Evolutionary conservation across 2,113 vertebrate species (phyloP), one percentile per base, ranked within the genome.

Genomic region (Scomber japonicus): DNA sequence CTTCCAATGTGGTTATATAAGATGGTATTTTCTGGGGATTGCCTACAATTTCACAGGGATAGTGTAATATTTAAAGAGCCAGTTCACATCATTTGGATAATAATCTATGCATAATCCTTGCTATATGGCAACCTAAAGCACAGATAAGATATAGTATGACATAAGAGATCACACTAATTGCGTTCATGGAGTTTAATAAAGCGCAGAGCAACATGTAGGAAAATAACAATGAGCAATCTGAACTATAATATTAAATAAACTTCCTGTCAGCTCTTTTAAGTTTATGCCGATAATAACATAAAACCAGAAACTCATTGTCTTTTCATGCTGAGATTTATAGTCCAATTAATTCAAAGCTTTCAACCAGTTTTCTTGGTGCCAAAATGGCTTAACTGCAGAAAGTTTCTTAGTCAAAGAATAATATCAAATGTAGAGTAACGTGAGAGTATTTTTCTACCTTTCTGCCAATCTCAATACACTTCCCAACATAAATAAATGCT

Each of bases 1-100:
- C 78, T 69, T 78, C 82, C 82, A 87, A 69, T 63, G 63, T 70
- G 15, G 45, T 80, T 81, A 77, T 76, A 60, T 88, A 87, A 89
- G 71, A 82, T 15, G 13, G 14, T 84, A 55, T 78, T 90, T 86
- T 80, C 71, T 76, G 68, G 67, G 71, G 63, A 76, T 71, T 82
- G 81, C 75, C 69, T 67, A 49, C 44, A 55, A 53, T 84, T 86
- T 83, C 64, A 55, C 74, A 80, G 69, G 45, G 57, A 77, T 40
- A 19, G 67, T 50, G 68, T 40, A 75, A 86, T 73, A 62, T 78
- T 68, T 81, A 78, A 72, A 78, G 50, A 78, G 62, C 27, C 46
- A 12, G 46, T 45, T 77, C 19, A 24, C 55, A 71, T 70, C 8
- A 65, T 70, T 65, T 70, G 40, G 57, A 62, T 59, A 44, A 60